Conservation (phyloP, 2,113 vertebrate genomes). For the Trematomus loennbergii region DNA sequence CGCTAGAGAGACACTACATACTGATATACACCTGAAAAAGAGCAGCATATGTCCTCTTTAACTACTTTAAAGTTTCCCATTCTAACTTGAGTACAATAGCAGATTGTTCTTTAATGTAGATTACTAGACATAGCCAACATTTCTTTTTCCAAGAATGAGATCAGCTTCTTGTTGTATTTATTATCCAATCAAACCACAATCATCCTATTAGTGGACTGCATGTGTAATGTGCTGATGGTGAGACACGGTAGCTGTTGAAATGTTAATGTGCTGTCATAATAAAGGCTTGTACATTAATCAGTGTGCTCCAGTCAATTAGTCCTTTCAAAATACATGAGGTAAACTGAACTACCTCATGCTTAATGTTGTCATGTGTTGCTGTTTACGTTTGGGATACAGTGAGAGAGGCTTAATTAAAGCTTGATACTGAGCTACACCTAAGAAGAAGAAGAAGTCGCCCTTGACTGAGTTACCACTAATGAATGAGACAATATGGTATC, state of each 20-base stretch:
- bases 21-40: too few relatives aligned
- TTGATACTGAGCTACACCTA: background rate
- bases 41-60: too few relatives aligned
- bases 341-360: conserved; percentile 1
- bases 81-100: too few relatives aligned
- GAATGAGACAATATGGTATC: conserved; percentile 1
- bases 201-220: background rate
- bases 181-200: conserved; percentile 29
- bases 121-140: background rate
- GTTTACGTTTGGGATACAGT: background rate
- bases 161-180: conserved; percentile 20
- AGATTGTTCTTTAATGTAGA: background rate
- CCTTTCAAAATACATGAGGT: conserved; percentile 24
- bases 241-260: conserved; percentile 17
- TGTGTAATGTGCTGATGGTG: conserved; percentile 18
- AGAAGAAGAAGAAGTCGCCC: background rate
- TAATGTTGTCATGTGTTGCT: background rate
- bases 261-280: conserved; percentile 41
- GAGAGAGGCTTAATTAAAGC: background rate
- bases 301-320: conserved; percentile 38
- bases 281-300: conserved; percentile 35
- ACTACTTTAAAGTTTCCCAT: too few relatives aligned
- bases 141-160: background rate
- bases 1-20: too few relatives aligned
- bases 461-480: conserved; percentile 4